phyloP scores from a whole-genome alignment of 1,140 invertebrate genomes.

The Sycobia sp. region DNA sequence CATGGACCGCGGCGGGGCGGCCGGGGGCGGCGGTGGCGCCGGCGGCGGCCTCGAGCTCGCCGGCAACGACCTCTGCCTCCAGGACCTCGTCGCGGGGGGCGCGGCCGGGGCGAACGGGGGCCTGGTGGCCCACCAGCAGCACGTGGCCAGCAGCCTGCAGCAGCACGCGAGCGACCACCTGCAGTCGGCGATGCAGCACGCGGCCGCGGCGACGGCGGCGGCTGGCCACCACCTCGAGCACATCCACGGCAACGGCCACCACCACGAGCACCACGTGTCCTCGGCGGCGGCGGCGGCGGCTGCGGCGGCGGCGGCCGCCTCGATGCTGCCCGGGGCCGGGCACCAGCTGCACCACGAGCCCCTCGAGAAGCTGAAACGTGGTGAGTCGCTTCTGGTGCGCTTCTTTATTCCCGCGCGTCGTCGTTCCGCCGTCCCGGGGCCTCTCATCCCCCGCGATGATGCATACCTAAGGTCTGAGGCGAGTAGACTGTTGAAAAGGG shows the following conservation, averaged over 20 bases:
- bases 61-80: slow-evolving; percentile 72
- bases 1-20: slow-evolving; percentile 59
- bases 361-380: slow-evolving; percentile 81
- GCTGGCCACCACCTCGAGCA: slow-evolving; percentile 58
- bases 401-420: too few relatives aligned
- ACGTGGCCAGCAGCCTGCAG: slow-evolving; percentile 54
- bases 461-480: too few relatives aligned
- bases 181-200: slow-evolving; percentile 62
- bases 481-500: too few relatives aligned
- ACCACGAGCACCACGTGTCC: slow-evolving; percentile 48
- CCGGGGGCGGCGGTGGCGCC: slow-evolving; percentile 63
- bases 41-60: slow-evolving; percentile 66
- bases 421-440: background rate
- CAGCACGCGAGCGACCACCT: slow-evolving; percentile 69
- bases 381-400: slow-evolving; percentile 63
- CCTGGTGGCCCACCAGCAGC: slow-evolving; percentile 63
- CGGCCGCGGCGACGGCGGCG: slow-evolving; percentile 63
- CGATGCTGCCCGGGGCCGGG: slow-evolving; percentile 60
- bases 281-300: slow-evolving; percentile 22
- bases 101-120: slow-evolving; percentile 50
- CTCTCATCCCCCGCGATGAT: background rate
- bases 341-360: slow-evolving; percentile 74
- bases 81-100: slow-evolving; percentile 69
- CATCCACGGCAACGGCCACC: slow-evolving; percentile 64
- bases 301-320: slow-evolving; percentile 35